These are phyloP conservation scores for Phasia obesa DNA, from an alignment of 2,888 invertebrate genomes.

Conservation along the genomic window DNA sequence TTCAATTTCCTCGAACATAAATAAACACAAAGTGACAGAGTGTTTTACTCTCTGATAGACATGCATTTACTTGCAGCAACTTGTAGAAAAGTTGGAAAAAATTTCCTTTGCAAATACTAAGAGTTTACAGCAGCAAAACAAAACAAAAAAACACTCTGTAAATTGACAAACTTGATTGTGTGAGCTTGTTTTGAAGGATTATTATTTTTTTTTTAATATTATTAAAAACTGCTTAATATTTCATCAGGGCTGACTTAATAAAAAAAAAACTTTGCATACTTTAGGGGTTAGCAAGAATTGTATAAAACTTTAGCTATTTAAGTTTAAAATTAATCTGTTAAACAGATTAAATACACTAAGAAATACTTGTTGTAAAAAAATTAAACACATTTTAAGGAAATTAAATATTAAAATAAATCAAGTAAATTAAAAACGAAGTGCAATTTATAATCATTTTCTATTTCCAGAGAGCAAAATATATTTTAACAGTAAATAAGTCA, in stretches of 20 bases:
- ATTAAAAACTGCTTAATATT: conserved; percentile 17
- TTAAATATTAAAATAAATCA: too few relatives aligned
- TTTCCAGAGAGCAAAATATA: too few relatives aligned
- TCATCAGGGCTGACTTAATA: neutral
- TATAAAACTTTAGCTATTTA: neutral
- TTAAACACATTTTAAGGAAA: neutral
- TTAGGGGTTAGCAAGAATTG: neutral
- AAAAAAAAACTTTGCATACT: conserved; percentile 10
- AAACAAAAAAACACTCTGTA: neutral
- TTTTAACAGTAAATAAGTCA: too few relatives aligned
- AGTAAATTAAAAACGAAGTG: neutral
- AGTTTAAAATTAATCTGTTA: neutral
- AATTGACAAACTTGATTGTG: neutral
- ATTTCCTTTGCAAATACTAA: neutral
- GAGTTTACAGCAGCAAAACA: too few relatives aligned
- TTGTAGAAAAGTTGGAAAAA: too few relatives aligned
- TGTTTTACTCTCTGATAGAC: conserved; percentile 9
- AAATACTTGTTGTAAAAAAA: neutral
- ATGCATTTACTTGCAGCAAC: conserved; percentile 3
- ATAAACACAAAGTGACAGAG: neutral
- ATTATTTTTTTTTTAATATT: neutral
- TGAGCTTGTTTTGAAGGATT: neutral
- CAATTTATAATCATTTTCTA: too few relatives aligned
- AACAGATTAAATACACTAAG: too few relatives aligned
- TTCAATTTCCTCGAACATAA: conserved; percentile 56